These are phyloP conservation scores for Formica aserva DNA, from an alignment of 2,888 invertebrate genomes.

Conservation along the genomic window DNA sequence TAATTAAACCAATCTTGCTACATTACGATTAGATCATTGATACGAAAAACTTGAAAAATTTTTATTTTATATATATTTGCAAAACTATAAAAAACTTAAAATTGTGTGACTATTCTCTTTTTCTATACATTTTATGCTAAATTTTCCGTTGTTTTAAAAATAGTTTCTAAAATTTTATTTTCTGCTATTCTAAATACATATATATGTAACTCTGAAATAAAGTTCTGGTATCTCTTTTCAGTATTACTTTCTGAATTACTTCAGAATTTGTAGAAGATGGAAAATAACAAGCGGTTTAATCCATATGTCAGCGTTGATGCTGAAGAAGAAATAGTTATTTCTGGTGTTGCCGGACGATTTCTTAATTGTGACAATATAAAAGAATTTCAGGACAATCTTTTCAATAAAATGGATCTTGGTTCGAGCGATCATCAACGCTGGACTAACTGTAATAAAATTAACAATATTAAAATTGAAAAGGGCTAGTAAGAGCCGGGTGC, in stretches of 20 bases:
- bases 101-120: too few relatives aligned
- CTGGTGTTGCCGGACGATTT: constrained; percentile 90
- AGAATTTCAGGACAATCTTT: constrained; percentile 90
- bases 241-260: background rate
- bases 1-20: too few relatives aligned
- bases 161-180: too few relatives aligned
- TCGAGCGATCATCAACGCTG: constrained; percentile 85
- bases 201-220: background rate
- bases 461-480: too few relatives aligned
- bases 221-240: background rate
- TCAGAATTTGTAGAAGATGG: background rate
- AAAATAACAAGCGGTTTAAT: background rate
- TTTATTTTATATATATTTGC: too few relatives aligned
- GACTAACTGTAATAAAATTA: constrained; percentile 65
- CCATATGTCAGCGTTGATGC: background rate
- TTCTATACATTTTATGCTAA: too few relatives aligned
- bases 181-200: too few relatives aligned
- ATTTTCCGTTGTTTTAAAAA: too few relatives aligned
- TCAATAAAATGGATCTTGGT: constrained; percentile 91
- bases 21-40: too few relatives aligned
- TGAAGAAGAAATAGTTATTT: constrained; percentile 88
- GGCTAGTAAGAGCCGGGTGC: too few relatives aligned
- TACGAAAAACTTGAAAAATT: too few relatives aligned
- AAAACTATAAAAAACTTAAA: too few relatives aligned
- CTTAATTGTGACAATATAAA: constrained; percentile 92